A percentile compares a stretch with the other conserved stretches of the same genome.
phyloP scores from a whole-genome alignment of 1,140 invertebrate genomes.

The Acromyrmex heyeri region DNA sequence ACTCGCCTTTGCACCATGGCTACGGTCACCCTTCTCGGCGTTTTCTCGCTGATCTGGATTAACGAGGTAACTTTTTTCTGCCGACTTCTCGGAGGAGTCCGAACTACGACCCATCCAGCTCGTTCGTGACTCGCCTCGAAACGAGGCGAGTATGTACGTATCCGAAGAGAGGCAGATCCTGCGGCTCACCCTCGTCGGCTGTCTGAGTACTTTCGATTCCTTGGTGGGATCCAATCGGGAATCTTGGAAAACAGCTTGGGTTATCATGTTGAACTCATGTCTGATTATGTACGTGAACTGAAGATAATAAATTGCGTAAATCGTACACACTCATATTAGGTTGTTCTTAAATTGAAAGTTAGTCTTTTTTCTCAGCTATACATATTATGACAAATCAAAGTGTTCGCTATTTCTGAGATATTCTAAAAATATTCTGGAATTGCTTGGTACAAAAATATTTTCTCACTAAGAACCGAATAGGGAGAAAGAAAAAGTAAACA shows the following conservation, averaged over 20 bases:
- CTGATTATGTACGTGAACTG: background rate
- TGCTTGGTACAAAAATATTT: background rate
- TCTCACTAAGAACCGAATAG: background rate
- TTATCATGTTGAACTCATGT: background rate
- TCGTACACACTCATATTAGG: background rate
- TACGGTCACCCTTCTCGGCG: constrained; percentile 36
- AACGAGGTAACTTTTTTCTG: constrained; percentile 73
- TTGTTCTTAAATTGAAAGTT: background rate
- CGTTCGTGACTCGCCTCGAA: constrained; percentile 71
- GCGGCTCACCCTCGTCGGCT: constrained; percentile 14
- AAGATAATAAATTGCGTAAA: background rate
- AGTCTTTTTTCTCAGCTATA: background rate
- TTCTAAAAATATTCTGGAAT: background rate
- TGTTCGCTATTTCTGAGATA: background rate
- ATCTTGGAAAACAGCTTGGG: constrained; percentile 8
- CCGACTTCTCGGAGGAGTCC: constrained; percentile 59
- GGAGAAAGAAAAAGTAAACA: background rate
- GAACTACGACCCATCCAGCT: constrained; percentile 65
- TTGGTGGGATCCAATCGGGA: constrained; percentile 27
- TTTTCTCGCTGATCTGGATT: constrained; percentile 74
- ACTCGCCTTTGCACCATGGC: background rate
- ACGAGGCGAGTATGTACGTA: constrained; percentile 65
- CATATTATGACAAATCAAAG: background rate
- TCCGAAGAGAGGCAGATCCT: constrained; percentile 25
- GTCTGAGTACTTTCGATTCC: constrained; percentile 4